phyloP scores from a whole-genome alignment of 1,140 invertebrate species.

The Hylaeus anthracinus region DNA sequence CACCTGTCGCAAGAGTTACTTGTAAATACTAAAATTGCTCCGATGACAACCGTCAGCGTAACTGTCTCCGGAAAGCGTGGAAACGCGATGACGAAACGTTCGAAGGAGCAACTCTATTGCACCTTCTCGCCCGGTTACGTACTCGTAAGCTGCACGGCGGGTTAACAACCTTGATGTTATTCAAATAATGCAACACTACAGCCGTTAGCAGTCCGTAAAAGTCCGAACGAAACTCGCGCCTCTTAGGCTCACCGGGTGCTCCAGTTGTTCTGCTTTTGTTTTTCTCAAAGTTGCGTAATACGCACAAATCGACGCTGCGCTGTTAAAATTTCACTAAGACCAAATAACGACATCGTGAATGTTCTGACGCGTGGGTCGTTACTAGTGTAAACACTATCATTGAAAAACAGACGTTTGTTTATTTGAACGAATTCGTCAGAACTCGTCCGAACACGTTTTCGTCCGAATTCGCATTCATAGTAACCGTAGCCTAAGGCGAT shows the following conservation, averaged over 20 bases:
- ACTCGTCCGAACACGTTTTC: too few species aligned
- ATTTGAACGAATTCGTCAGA: too few species aligned
- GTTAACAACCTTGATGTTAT: constrained; percentile 43
- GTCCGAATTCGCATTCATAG: too few species aligned
- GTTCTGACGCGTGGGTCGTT: too few species aligned
- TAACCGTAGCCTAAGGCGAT: too few species aligned
- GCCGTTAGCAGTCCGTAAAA: constrained; percentile 14
- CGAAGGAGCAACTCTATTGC: constrained; percentile 28
- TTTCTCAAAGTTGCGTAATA: too few species aligned
- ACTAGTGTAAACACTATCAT: too few species aligned
- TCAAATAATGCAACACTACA: constrained; percentile 12
- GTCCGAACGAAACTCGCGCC: constrained; percentile 1
- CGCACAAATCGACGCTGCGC: too few species aligned
- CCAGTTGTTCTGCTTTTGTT: background rate
- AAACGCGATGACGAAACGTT: constrained; percentile 31
- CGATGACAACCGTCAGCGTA: too few species aligned
- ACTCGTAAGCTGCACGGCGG: background rate
- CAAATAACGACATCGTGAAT: too few species aligned
- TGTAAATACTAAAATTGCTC: background rate
- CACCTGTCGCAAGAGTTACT: background rate
- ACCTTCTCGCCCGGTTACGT: constrained; percentile 14
- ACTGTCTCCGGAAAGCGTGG: constrained; percentile 9
- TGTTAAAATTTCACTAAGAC: too few species aligned
- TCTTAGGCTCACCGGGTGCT: background rate
- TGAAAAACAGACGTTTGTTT: too few species aligned